These are phyloP conservation scores for Ceryle rudis DNA, from an alignment of 2,797 vertebrate species.

Conservation along the genomic window DNA sequence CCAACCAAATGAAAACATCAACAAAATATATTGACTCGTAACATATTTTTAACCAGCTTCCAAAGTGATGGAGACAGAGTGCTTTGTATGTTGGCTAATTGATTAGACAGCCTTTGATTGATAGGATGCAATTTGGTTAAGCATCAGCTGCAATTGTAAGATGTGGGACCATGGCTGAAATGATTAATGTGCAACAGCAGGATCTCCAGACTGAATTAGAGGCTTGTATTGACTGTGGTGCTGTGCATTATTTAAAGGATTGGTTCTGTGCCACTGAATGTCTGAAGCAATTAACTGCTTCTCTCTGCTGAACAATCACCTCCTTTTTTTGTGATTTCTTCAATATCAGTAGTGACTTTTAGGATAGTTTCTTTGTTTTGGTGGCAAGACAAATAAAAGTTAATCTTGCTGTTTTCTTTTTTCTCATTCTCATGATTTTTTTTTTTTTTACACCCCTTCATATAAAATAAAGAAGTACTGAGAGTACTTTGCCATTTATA, in stretches of 20 bases:
- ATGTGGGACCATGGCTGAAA: background rate
- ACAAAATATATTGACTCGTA: background rate
- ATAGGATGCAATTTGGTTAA: slow-evolving; percentile 21
- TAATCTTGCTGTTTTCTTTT: background rate
- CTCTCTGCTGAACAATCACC: slow-evolving; percentile 38
- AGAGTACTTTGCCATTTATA: background rate
- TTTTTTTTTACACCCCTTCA: background rate
- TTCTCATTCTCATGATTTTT: background rate
- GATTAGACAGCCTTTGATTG: slow-evolving; percentile 1
- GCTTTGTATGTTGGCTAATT: background rate
- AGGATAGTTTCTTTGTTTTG: background rate
- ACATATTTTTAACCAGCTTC: background rate
- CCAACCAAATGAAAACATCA: background rate
- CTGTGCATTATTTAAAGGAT: slow-evolving; percentile 49
- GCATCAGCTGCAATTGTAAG: slow-evolving; percentile 1
- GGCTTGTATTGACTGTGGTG: slow-evolving; percentile 4
- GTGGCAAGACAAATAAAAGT: slow-evolving; percentile 4
- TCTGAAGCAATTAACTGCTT: slow-evolving; percentile 58
- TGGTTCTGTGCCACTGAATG: slow-evolving; percentile 42
- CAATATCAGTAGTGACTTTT: slow-evolving; percentile 22
- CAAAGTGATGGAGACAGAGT: background rate
- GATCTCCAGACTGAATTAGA: slow-evolving; percentile 47
- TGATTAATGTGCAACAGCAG: slow-evolving; percentile 33
- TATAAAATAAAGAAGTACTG: background rate
- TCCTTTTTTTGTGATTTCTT: slow-evolving; percentile 21